Base-by-base conservation (phyloP, 2,888 invertebrate genomes). In the Acronicta psi region DNA sequence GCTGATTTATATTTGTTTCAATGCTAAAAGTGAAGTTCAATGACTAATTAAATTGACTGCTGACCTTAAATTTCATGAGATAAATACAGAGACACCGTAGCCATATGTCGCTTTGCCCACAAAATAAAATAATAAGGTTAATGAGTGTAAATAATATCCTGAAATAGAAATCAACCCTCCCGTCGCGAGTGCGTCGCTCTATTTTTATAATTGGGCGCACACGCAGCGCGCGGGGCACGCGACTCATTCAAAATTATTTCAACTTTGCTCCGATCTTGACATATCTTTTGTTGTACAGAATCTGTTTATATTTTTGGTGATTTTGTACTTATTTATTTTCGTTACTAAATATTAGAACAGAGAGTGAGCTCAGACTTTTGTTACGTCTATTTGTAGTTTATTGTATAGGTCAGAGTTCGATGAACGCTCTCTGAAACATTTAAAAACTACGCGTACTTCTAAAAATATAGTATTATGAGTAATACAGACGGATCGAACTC, bases 391-490 rank as follows among this genome's bases (percentile, higher is more conserved):
- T 52, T 38, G 20, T 47, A 31, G 13, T 54, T 43, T 43, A 31
- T 57, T 45, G 51, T 59, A 43, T 65, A 66, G 69, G 73, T 71
- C 74, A 69, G 68, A 85, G 89, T 86, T 88, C 88, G 79, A 64
- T 81, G 89, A 86, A 87, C 76, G 80, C 77, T 75, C 69, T 60
- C 71, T 80, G 82, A 85, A 88, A 84, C 77, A 69, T 84, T 89
- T 91, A 91, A 90, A 92, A 88, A 91, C 57, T 63, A 63, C 80
- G 84, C 82, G 85, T 85, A 82, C 75, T 65, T 87, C 92, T 94
- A 93, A 90, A 93, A 88, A 92, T 92, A 93, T 88, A 84, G 82
- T 84, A 81, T 85, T 83, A 85, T 93, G 92, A 93, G 87, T 92
- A 92, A 92, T 81, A 75, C 86, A 76, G 84, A 81, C 84, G 85